Base-by-base conservation (phyloP, 2,888 invertebrate genomes). In the Malthinus seriepunctatus region DNA sequence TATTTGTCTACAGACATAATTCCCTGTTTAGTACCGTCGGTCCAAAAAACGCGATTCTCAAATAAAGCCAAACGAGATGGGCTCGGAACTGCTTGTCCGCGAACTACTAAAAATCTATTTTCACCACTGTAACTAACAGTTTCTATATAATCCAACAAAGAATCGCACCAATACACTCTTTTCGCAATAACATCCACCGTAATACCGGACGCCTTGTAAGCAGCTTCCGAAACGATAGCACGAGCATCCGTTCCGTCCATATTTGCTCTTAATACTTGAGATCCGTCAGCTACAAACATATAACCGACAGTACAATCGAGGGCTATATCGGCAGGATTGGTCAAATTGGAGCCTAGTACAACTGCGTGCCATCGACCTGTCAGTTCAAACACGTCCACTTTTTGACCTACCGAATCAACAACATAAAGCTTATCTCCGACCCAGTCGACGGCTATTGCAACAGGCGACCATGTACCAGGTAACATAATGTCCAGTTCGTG, bases 121-220 rank as follows among this genome's bases (percentile, higher is more conserved):
- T 86, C 84, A 0, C 97, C 97, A 50, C 93, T 87, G 77, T 98
- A 99, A 77, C 97, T 94, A 0, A 96, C 93, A 0, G 95, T 93
- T 74, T 97, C 97, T 63, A 99, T 95, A 75, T 97, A 95, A 79
- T 98, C 97, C 51, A 97, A 80, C 9, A 96, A 81, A 0, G 95
- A 92, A 76, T 99, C 98, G 71, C 97, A 96, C 97, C 97, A 98
- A 79, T 93, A 97, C 6, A 99, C 88, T 48, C 97, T 81, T 70
- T 91, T 88, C 0, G 91, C 88, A 15, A 95, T 89, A n/a, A 92
- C 88, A 78, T 98, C 97, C 0, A 95, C 88, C 0, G 95, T 87
- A 8, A 97, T 87, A 3, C 96, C 96, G 1, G 93, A 91, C 0
- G 97, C 97, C 76, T 94, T 93, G 76, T 97, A 95, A 0, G 97